Base-by-base conservation (phyloP, 2,113 vertebrate genomes). In the Anoura caudifer region DNA sequence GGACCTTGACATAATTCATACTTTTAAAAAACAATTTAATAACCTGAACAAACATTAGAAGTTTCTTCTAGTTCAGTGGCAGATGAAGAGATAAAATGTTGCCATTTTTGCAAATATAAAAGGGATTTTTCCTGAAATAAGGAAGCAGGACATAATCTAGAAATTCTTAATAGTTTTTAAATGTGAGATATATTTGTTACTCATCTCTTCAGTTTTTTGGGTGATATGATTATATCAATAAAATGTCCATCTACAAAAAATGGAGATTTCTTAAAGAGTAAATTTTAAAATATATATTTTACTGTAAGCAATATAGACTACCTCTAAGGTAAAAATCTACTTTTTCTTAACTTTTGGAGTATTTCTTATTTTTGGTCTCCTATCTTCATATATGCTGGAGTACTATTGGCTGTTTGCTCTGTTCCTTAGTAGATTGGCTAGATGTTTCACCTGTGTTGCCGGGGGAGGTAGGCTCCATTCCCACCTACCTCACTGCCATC, bases 11-110 rank as follows among this genome's bases (percentile, higher is more conserved):
- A 61, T 47, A 94, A 56, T 87, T 65, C 36, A 77, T 7, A 33
- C 50, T 67, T 94, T 95, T 89, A 16, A 15, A 85, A 82, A 65
- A 90, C 19, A 96, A 80, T 90, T 95, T 94, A 89, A 83, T 31
- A 88, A 36, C 1, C 6, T 80, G 28, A 95, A 70, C 1, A 76
- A n/a, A 89, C n/a, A 33, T 36, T 90, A 76, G 11, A 85, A 19
- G 10, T 75, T 45, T 95, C 11, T 38, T 70, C 9, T 72, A 84
- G 11, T 76, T 96, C 41, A 28, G 3, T n/a, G 31, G 3, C 31
- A 75, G 2, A 86, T 79, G n/a, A 76, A 84, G 31, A 92, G 10
- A 80, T 0, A 7, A 84, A 92, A 36, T 11, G 2, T 3, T 91
- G 12, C 3, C 76, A 4, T 43, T 54, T 91, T 75, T 54, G 77